Percentiles rank a stretch among this genome's conserved stretches.
Conservation (phyloP, 2,113 vertebrate species). For the Tringa solitaria region DNA sequence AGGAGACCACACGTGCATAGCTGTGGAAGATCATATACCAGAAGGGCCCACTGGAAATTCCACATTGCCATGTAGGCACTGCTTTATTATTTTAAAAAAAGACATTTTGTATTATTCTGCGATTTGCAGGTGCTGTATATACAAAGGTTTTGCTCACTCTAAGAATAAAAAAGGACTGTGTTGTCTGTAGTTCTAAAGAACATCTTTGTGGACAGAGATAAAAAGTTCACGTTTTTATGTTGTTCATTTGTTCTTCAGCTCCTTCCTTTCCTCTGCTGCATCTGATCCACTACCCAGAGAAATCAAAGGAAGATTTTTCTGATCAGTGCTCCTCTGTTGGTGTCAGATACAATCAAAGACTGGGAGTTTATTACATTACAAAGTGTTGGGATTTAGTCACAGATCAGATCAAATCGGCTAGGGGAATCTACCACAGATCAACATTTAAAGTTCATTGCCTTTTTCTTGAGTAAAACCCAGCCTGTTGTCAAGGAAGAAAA, state of each 20-base stretch:
- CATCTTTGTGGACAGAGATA: neutral
- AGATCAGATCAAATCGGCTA: neutral
- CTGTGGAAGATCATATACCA: neutral
- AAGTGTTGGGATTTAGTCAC: conserved; percentile 3
- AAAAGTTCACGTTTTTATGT: neutral
- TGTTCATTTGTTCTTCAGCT: conserved; percentile 10
- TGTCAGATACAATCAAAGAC: conserved; percentile 39
- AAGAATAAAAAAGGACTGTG: neutral
- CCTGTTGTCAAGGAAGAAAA: neutral
- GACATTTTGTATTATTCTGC: neutral
- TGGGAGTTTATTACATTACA: conserved; percentile 7
- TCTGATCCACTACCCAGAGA: conserved; percentile 13
- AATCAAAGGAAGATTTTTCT: conserved; percentile 48
- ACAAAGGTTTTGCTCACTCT: neutral
- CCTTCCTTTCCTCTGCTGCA: neutral
- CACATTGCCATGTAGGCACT: neutral
- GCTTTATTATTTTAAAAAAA: neutral
- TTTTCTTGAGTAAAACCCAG: neutral
- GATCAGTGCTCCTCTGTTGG: neutral
- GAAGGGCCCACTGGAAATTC: neutral
- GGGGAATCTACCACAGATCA: neutral
- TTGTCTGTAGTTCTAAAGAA: neutral
- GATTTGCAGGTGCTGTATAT: neutral
- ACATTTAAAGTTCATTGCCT: neutral
- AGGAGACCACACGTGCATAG: neutral